Conservation (phyloP, 2,797 vertebrate species). For the Leptodactylus fallax region DNA sequence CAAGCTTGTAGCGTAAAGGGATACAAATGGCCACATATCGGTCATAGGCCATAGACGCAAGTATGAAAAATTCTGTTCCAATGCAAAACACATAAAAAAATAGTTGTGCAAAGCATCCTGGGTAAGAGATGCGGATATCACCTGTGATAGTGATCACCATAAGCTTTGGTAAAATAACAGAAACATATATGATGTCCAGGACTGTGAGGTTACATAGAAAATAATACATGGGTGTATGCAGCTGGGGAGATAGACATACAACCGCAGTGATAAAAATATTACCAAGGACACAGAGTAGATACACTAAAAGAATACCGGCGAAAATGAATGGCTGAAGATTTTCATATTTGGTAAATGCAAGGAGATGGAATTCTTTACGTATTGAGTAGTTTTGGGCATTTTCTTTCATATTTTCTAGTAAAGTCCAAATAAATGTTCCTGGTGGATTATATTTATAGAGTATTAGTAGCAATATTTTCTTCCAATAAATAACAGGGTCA, state of each 20-base stretch:
- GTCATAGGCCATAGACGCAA: slow-evolving; percentile 54
- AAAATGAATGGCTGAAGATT: not conserved
- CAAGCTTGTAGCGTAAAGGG: slow-evolving; percentile 27
- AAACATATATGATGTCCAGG: slow-evolving; percentile 47
- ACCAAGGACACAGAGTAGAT: slow-evolving; percentile 14
- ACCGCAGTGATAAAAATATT: slow-evolving; percentile 21
- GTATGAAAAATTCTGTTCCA: slow-evolving; percentile 51
- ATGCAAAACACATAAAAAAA: slow-evolving; percentile 52
- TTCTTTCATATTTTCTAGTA: not conserved
- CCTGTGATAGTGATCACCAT: slow-evolving; percentile 25
- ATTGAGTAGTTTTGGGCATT: not conserved
- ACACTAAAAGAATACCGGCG: slow-evolving; percentile 2
- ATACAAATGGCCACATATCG: slow-evolving; percentile 54
- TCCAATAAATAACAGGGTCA: too few species aligned
- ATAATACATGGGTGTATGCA: slow-evolving; percentile 56
- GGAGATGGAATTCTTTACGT: not conserved
- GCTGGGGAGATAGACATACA: not conserved
- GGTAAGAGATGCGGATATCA: slow-evolving; percentile 18
- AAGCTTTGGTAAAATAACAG: slow-evolving; percentile 47
- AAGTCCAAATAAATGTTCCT: not conserved
- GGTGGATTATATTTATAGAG: not conserved
- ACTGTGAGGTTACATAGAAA: slow-evolving; percentile 50
- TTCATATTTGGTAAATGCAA: slow-evolving; percentile 24
- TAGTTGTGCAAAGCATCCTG: slow-evolving; percentile 46
- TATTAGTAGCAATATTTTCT: not conserved